Evolutionary conservation across 2,888 invertebrate genomes (phyloP).

Genomic region (Matsumyia berberina): DNA sequence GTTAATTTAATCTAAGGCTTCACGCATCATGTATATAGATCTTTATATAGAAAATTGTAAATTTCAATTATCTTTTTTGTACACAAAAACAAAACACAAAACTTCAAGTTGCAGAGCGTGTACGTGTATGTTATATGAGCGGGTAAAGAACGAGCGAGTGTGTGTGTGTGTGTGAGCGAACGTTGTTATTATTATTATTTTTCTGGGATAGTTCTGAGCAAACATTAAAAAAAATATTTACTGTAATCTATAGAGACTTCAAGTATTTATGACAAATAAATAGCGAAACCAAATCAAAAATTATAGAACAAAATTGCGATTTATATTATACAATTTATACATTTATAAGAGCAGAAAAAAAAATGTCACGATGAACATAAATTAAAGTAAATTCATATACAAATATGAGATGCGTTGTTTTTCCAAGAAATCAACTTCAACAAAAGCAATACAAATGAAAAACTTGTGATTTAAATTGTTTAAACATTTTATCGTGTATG

Average conservation of each 20-base stretch:
- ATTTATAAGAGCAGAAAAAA: constrained; percentile 30
- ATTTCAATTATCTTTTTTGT: constrained; percentile 4
- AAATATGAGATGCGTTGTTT: neutral
- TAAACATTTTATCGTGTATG: neutral
- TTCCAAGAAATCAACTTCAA: neutral
- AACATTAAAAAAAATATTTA: constrained; percentile 5
- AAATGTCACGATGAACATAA: neutral
- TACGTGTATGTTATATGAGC: neutral
- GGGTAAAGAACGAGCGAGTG: neutral
- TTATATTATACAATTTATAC: constrained; percentile 53
- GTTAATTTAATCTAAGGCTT: constrained; percentile 23
- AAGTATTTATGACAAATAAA: constrained; percentile 51
- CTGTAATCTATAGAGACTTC: constrained; percentile 44
- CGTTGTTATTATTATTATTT: neutral
- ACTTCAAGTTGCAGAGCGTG: neutral
- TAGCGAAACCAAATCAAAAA: neutral
- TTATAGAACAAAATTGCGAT: constrained; percentile 19
- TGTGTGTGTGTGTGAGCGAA: neutral
- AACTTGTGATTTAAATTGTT: neutral
- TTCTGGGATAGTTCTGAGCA: constrained; percentile 22
- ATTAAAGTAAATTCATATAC: constrained; percentile 13
- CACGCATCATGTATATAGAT: neutral
- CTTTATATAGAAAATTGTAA: neutral
- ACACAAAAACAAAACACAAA: constrained; percentile 1
- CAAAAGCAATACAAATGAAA: neutral